Base-by-base conservation (phyloP, 2,113 vertebrate genomes). In the Muscicapa adusta region DNA sequence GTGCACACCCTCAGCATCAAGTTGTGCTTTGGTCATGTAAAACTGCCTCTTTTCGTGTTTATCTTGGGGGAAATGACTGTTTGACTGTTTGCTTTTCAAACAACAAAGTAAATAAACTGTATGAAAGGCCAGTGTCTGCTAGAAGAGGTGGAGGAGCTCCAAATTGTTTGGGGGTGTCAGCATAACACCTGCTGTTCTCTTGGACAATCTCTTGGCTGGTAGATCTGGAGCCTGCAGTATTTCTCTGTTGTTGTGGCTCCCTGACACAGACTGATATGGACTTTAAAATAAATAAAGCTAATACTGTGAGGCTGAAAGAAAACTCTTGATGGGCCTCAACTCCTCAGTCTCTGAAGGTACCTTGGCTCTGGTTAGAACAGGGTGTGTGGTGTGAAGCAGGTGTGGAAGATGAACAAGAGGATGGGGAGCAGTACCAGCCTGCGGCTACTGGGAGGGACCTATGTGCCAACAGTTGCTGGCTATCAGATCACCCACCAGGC, bases 41-140 rank as follows among this genome's bases (percentile, higher is more conserved):
- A 97, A 88, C 70, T 83, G 58, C 75, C 31, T 91, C 53, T 91
- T 16, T 56, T 42, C 57, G 92, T 93, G 51, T 63, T 93, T 86
- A 50, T 95, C 76, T 89, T 88, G 85, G 91, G 61, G 72, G 53
- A 89, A 72, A 34, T 62, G 17, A 75, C 34, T 70, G 45, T 72
- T 91, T 65, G 31, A 68, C 36, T 68, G 54, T 67, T 94, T 92
- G 43, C 47, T 62, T 91, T 91, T 89, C 50, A 91, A 33, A 95
- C 50, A 45, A 14, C 54, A 53, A 60, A 65, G 77, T 62, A 90
- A 97, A 94, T 88, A 94, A 94, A 96, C 34, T 66, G 10, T 57
- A 53, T 62, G 68, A 82, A 83, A 97, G 36, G 51, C 62, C 82
- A 58, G 18, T 43, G 71, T 45, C 76, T 88, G 65, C 76, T 70